These are phyloP conservation scores for Apamea anceps DNA, from an alignment of 2,888 invertebrate genomes.

Conservation along the genomic window DNA sequence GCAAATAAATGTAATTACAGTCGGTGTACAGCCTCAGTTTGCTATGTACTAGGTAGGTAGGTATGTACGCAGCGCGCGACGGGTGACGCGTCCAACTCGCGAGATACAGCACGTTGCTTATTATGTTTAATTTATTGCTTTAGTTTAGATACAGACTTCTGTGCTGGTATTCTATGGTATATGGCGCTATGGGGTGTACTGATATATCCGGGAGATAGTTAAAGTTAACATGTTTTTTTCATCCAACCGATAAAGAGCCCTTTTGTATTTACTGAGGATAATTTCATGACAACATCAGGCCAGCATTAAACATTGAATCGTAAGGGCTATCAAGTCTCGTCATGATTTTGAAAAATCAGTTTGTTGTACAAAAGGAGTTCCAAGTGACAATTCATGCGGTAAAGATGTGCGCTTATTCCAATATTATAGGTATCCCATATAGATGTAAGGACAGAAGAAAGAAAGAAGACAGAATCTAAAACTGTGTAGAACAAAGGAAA, in stretches of 20 bases:
- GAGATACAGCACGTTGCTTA: constrained; percentile 64
- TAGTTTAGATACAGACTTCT: constrained; percentile 22
- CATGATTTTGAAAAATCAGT: neutral
- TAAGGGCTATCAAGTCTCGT: too few species aligned
- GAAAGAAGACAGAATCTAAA: neutral
- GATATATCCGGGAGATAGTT: neutral
- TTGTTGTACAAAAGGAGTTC: neutral
- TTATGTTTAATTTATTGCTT: constrained; percentile 61
- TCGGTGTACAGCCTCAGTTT: constrained; percentile 38
- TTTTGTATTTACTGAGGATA: neutral
- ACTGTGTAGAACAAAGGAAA: neutral
- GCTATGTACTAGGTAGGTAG: constrained; percentile 15
- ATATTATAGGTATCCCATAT: neutral
- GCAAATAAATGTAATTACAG: constrained; percentile 58
- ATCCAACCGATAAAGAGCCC: neutral
- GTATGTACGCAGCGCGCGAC: constrained; percentile 13
- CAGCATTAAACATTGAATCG: neutral
- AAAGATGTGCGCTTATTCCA: neutral
- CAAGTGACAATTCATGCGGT: neutral
- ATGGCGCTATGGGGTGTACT: too few species aligned
- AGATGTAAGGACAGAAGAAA: neutral
- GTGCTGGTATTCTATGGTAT: neutral
- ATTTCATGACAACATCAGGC: neutral
- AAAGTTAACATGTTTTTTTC: neutral
- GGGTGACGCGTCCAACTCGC: constrained; percentile 42